phyloP scores from a whole-genome alignment of 2,888 invertebrate genomes.

The Bellardia pandia region DNA sequence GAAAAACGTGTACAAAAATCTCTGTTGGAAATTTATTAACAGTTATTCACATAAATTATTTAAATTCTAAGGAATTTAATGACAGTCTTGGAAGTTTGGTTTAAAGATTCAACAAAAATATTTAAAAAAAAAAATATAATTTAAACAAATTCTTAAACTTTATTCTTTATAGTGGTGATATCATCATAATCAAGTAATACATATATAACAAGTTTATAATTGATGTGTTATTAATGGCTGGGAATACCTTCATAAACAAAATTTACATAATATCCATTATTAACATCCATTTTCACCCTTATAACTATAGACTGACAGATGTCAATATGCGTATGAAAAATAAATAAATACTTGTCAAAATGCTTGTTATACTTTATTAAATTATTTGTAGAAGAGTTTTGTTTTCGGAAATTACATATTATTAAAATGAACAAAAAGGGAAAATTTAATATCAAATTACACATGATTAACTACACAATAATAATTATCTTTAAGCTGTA shows the following conservation, averaged over 20 bases:
- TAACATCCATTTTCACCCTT: background rate
- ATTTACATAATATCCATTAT: background rate
- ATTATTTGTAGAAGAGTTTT: background rate
- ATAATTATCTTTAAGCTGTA: background rate
- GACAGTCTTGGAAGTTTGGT: too few relatives aligned
- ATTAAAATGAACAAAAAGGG: background rate
- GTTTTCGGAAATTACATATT: background rate
- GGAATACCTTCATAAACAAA: background rate
- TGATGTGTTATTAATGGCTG: constrained; percentile 9
- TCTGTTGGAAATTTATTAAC: too few relatives aligned
- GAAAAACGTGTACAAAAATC: too few relatives aligned
- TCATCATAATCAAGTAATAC: background rate
- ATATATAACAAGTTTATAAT: background rate
- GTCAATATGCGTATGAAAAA: background rate
- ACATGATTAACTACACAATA: constrained; percentile 21
- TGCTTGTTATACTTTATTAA: background rate
- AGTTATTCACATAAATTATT: too few relatives aligned
- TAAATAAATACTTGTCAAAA: constrained; percentile 2
- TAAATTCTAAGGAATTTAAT: too few relatives aligned
- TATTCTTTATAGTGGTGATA: background rate
- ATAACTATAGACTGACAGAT: background rate
- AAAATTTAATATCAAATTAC: constrained; percentile 15
- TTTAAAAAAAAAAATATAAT: too few relatives aligned
- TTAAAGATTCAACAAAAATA: too few relatives aligned
- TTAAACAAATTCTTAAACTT: background rate